phyloP scores from a whole-genome alignment of 2,888 invertebrate genomes.

The Tiliacea citrago region DNA sequence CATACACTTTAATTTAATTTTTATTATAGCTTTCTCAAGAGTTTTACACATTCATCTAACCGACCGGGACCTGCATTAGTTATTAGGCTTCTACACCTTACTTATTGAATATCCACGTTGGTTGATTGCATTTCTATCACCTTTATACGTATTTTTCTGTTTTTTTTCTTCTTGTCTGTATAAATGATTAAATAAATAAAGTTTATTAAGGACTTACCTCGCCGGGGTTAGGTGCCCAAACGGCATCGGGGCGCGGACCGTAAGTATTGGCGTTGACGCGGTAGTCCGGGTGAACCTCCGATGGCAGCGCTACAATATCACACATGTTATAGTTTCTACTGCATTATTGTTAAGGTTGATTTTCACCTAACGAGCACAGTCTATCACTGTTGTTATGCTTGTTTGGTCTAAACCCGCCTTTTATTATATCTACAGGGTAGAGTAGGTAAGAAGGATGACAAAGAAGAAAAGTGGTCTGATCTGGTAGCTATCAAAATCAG shows the following conservation, averaged over 20 bases:
- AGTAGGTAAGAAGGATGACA: too few species aligned
- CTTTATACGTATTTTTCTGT: neutral
- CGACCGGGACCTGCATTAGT: too few species aligned
- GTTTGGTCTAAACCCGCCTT: neutral
- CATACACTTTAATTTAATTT: too few species aligned
- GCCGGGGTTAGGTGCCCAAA: constrained; percentile 71
- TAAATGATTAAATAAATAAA: neutral
- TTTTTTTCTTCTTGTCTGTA: neutral
- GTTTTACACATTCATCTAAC: too few species aligned
- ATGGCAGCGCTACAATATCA: constrained; percentile 36
- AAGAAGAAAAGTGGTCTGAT: neutral
- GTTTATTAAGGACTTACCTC: constrained; percentile 67
- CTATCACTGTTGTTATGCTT: neutral
- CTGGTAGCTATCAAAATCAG: neutral
- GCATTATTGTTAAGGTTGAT: neutral
- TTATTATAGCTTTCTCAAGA: too few species aligned
- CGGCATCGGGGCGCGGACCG: constrained; percentile 67
- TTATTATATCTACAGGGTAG: neutral
- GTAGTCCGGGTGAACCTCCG: constrained; percentile 54
- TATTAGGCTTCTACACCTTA: neutral
- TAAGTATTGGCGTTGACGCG: constrained; percentile 57
- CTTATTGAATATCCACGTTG: neutral
- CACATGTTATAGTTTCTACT: neutral
- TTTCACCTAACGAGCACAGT: neutral
- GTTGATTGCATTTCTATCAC: too few species aligned